Base-by-base conservation (phyloP, 1,140 invertebrate genomes). In the Platyscapa corneri region DNA sequence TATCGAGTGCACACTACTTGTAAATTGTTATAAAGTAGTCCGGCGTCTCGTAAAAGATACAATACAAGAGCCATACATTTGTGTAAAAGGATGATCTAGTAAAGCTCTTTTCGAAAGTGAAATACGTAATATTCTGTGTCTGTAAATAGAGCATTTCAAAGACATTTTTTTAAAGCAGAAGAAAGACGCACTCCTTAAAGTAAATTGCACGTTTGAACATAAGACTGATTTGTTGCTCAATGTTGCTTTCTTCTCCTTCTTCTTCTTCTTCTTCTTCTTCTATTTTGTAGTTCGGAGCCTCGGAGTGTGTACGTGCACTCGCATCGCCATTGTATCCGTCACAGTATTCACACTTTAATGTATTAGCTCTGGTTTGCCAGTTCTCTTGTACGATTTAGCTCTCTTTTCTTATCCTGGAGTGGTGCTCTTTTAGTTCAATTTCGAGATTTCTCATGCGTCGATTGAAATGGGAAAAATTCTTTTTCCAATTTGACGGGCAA, bases 391-490 rank as follows among this genome's bases (percentile, higher is more conserved):
- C 23, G 27, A 60, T 60, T 60, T 23, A 60, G 2, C 27, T 60
- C 27, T 60, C 20, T 60, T 27, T 60, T 60, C 56, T 60, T 27
- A 20, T 2, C 14, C 56, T 60, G 56, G 56, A 27, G 56, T 60
- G 56, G 23, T 60, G 23, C 23, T 60, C 56, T 60, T 60, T 60
- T 60, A 60, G 56, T 60, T 60, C 56, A 60, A 60, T 60, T 56
- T 56, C 30, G 5, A 70, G 67, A 70, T 70, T 70, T 70, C 37
- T 37, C 67, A 14, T 37, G 16, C 67, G 67, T 37, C 34, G 8
- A 70, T 70, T 70, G 67, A 70, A 70, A 70, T 34, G 67, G 67
- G 34, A 70, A 70, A 70, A 70, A 70, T 34, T 70, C 34, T 32
- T 70, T 70, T 70, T 70, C 34, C 67, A 37, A 70, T 70, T 70